phyloP scores from a whole-genome alignment of 2,113 vertebrate genomes.

The Eupsittula cactorum region DNA sequence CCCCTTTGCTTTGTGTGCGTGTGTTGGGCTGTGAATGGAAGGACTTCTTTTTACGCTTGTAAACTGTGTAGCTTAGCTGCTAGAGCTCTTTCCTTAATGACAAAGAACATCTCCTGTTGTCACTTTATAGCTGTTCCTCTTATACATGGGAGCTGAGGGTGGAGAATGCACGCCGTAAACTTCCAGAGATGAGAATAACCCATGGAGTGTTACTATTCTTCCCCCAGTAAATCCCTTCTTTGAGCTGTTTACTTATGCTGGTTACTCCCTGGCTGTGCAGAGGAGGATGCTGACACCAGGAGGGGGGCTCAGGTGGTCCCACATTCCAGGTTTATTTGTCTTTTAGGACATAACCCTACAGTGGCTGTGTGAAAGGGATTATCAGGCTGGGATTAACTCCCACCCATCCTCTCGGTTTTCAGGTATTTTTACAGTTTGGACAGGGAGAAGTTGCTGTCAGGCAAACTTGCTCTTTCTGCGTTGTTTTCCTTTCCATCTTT shows the following conservation, averaged over 20 bases:
- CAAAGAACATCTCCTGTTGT: not conserved
- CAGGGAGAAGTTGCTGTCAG: not conserved
- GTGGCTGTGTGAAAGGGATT: not conserved
- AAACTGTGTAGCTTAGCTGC: not conserved
- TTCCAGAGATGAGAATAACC: not conserved
- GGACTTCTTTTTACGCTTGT: not conserved
- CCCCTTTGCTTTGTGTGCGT: not conserved
- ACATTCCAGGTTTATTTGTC: not conserved
- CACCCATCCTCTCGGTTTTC: not conserved
- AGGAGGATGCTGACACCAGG: not conserved
- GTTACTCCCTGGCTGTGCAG: not conserved
- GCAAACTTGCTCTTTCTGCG: not conserved
- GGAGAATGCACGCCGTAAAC: accelerated
- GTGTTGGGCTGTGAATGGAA: not conserved
- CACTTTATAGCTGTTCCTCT: not conserved
- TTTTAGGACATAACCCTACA: not conserved
- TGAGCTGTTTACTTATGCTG: not conserved
- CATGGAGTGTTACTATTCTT: accelerated
- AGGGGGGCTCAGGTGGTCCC: not conserved
- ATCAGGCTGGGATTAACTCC: not conserved
- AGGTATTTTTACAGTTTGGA: not conserved
- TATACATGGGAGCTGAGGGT: accelerated
- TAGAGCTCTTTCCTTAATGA: not conserved
- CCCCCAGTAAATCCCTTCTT: not conserved
- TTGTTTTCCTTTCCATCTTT: not conserved